Evolutionary conservation across 2,888 invertebrate species (phyloP).

Genomic region (Autographa gamma): DNA sequence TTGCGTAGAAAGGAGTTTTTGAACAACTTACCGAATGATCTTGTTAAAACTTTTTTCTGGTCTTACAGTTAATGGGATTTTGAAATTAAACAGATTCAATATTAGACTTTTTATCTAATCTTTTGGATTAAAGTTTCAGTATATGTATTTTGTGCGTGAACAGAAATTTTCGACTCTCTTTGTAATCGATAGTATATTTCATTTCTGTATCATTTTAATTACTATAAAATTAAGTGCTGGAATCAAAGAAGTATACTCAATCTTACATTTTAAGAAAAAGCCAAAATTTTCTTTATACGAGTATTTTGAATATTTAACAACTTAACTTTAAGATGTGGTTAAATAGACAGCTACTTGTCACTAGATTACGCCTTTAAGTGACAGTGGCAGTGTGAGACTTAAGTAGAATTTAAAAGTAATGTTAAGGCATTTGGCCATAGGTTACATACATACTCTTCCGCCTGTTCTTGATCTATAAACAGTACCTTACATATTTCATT

Average conservation of each 20-base stretch:
- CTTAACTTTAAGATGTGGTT: no score
- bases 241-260: not conserved
- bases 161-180: not conserved
- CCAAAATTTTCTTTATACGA: no score
- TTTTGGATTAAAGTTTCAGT: not conserved
- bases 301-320: no score
- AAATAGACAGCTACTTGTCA: no score
- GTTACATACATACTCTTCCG: no score
- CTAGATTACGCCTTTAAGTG: no score
- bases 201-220: conserved; percentile 1
- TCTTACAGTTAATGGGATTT: not conserved
- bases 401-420: no score
- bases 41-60: not conserved
- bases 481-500: no score
- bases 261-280: not conserved
- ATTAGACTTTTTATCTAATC: not conserved
- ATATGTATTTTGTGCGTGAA: not conserved
- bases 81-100: not conserved
- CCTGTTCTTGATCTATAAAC: no score
- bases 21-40: not conserved
- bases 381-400: no score
- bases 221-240: not conserved
- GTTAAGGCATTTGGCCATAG: no score
- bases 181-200: not conserved
- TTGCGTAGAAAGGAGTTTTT: conserved; percentile 2